Conservation (phyloP, 2,888 invertebrate genomes). For the Salpingus planirostris region DNA sequence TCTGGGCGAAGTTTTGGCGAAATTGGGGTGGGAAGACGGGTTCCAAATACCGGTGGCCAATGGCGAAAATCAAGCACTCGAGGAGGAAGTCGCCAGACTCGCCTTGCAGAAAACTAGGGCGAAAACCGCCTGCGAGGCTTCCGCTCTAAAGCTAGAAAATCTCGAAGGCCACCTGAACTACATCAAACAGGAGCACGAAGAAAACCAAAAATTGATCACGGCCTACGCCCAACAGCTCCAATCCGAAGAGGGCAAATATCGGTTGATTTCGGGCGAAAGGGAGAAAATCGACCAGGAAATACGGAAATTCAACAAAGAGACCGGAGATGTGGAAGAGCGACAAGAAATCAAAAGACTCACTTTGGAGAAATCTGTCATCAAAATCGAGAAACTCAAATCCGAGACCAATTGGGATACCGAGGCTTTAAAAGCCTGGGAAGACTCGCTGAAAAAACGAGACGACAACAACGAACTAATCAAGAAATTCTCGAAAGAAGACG, state of each 20-base stretch:
- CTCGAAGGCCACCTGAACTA: constrained; percentile 44
- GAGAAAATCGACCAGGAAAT: constrained; percentile 42
- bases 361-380: constrained; percentile 48
- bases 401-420: constrained; percentile 61
- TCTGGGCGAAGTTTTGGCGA: constrained; percentile 55
- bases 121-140: constrained; percentile 40
- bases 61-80: constrained; percentile 55
- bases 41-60: constrained; percentile 74
- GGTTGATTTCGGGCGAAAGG: constrained; percentile 40
- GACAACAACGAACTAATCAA: constrained; percentile 63
- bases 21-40: constrained; percentile 67
- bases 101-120: constrained; percentile 44
- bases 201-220: constrained; percentile 57
- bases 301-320: constrained; percentile 44
- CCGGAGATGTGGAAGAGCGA: constrained; percentile 40
- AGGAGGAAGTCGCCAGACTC: constrained; percentile 45
- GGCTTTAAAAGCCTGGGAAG: constrained; percentile 62
- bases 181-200: constrained; percentile 46
- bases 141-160: constrained; percentile 32
- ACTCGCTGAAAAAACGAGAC: constrained; percentile 57
- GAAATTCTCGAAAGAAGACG: constrained; percentile 62
- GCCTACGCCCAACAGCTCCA: constrained; percentile 62
- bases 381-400: constrained; percentile 55
- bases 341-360: constrained; percentile 43
- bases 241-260: constrained; percentile 51